Evolutionary conservation across 2,113 vertebrate genomes (phyloP).

Genomic region (Acanthochromis polyacanthus): DNA sequence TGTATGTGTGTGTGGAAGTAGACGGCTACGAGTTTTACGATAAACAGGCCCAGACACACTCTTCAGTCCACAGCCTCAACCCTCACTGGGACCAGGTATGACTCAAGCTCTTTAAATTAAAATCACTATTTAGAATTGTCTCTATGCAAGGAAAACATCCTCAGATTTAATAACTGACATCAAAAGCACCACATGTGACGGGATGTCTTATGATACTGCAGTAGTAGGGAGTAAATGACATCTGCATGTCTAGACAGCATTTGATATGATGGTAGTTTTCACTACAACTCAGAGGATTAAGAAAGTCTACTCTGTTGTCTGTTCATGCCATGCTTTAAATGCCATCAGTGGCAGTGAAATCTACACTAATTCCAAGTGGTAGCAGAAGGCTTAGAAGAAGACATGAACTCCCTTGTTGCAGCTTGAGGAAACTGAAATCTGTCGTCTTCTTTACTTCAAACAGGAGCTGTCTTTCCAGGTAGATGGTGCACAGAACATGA

Average conservation of each 20-base stretch:
- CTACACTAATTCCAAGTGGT: constrained; percentile 19
- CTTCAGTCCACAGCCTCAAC: constrained; percentile 68
- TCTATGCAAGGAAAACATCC: neutral
- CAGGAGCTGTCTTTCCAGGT: constrained; percentile 84
- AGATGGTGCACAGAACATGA: constrained; percentile 76
- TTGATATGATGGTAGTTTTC: constrained; percentile 25
- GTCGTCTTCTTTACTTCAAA: neutral
- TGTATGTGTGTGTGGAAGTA: constrained; percentile 81
- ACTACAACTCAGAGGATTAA: constrained; percentile 8
- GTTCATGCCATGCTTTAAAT: constrained; percentile 50
- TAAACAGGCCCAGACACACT: constrained; percentile 76
- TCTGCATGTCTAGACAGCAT: constrained; percentile 65
- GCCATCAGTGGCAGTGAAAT: constrained; percentile 46
- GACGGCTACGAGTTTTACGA: constrained; percentile 81
- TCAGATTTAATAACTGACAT: too few species aligned
- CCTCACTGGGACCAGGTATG: constrained; percentile 85
- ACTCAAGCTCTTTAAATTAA: neutral
- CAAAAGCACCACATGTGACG: neutral
- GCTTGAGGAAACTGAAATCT: neutral
- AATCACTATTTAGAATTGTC: neutral
- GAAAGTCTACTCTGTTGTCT: constrained; percentile 2
- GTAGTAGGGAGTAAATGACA: neutral
- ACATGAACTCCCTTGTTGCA: constrained; percentile 2
- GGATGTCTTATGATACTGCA: neutral
- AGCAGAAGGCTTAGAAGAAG: constrained; percentile 26